Evolutionary conservation across 2,113 vertebrate genomes (phyloP).

Genomic region (Gobio gobio): DNA sequence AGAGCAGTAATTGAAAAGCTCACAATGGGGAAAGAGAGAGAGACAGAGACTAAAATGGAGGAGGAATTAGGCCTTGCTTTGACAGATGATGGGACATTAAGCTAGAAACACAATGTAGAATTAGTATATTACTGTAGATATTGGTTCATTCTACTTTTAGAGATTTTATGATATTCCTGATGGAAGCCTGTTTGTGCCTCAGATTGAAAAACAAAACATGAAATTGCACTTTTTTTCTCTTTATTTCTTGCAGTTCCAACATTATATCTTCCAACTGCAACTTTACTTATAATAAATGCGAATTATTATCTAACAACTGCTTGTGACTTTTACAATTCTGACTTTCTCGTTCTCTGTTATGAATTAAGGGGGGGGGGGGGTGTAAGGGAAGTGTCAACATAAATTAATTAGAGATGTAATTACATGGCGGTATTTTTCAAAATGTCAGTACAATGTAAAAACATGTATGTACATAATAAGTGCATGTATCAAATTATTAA

Average conservation of each 20-base stretch:
- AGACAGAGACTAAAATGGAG: background rate
- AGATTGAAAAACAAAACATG: background rate
- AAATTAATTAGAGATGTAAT: too few relatives aligned
- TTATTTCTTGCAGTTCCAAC: background rate
- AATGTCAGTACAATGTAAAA: too few relatives aligned
- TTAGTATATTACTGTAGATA: background rate
- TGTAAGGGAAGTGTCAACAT: too few relatives aligned
- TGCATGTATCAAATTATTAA: too few relatives aligned
- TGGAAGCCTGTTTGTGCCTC: background rate
- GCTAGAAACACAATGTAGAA: background rate
- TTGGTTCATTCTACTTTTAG: background rate
- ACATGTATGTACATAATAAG: too few relatives aligned
- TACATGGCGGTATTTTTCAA: too few relatives aligned
- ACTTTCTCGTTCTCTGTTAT: too few relatives aligned
- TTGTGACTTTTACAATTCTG: background rate
- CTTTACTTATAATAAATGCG: background rate
- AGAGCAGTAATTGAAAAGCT: slow-evolving; percentile 45
- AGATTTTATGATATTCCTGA: background rate
- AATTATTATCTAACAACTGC: background rate
- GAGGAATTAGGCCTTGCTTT: background rate
- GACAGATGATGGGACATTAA: background rate
- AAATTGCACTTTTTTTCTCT: background rate
- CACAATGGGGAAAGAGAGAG: slow-evolving; percentile 10
- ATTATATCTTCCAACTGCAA: background rate
- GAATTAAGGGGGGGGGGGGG: too few relatives aligned